Conservation (phyloP, 1,140 invertebrate genomes). For the Nephila pilipes region DNA sequence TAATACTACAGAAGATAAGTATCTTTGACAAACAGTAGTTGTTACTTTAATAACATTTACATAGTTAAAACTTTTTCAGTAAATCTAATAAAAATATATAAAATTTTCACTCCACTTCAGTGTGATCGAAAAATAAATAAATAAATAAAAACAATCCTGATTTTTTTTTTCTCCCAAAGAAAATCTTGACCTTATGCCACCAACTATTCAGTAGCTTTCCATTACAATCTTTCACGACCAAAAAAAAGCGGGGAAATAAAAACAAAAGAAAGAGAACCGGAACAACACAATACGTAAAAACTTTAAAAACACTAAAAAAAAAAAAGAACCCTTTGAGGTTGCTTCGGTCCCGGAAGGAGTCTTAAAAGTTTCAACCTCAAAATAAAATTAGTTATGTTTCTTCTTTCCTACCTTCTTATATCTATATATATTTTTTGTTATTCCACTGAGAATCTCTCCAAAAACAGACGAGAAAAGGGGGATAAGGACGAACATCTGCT, state of each 20-base stretch:
- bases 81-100: no score
- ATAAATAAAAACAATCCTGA: no score
- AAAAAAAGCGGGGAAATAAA: neutral
- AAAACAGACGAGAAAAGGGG: slow-evolving; percentile 17
- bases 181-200: slow-evolving; percentile 34
- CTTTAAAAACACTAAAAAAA: slow-evolving; percentile 37
- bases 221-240: slow-evolving; percentile 1
- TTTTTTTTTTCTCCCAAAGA: neutral
- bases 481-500: neutral
- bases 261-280: slow-evolving; percentile 18
- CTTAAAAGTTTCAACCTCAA: slow-evolving; percentile 73
- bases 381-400: slow-evolving; percentile 68
- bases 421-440: neutral
- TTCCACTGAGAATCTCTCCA: neutral
- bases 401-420: slow-evolving; percentile 4
- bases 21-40: no score
- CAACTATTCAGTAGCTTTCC: neutral
- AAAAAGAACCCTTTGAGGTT: neutral
- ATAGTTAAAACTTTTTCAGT: no score
- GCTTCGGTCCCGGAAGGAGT: slow-evolving; percentile 56
- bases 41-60: no score
- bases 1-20: no score
- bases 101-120: no score
- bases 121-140: neutral
- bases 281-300: neutral